These are phyloP conservation scores for Bruchidius siliquastri DNA, from an alignment of 2,888 invertebrate species.

Conservation along the genomic window DNA sequence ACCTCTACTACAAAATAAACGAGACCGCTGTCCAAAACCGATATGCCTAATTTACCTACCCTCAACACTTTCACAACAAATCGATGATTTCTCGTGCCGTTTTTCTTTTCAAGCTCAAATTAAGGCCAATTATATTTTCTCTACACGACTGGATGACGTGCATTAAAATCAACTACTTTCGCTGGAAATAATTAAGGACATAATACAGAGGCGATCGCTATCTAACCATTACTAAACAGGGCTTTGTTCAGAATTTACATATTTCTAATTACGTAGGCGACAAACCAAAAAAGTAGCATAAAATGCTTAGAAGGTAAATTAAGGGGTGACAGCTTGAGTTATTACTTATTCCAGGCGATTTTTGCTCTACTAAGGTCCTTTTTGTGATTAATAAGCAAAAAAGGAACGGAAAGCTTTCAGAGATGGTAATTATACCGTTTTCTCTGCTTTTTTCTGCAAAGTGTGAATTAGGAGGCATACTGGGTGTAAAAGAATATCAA, in stretches of 20 bases:
- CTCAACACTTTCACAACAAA: neutral
- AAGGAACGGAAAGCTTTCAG: neutral
- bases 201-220: neutral
- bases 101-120: neutral
- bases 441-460: neutral
- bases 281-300: conserved; percentile 13
- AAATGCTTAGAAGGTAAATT: neutral
- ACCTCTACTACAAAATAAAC: neutral
- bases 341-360: conserved; percentile 2
- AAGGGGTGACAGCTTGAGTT: conserved; percentile 10
- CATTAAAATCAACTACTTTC: neutral
- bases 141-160: neutral
- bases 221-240: conserved; percentile 9
- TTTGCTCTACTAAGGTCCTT: neutral
- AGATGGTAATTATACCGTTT: neutral
- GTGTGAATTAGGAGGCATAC: neutral
- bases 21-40: neutral
- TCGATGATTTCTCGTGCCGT: neutral
- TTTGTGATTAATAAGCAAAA: neutral
- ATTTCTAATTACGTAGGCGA: conserved; percentile 21
- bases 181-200: neutral
- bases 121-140: neutral
- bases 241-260: conserved; percentile 18
- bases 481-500: no score
- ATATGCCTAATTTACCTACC: neutral